Evolutionary conservation across 2,113 vertebrate species (phyloP).

Genomic region (Pteropus alecto): DNA sequence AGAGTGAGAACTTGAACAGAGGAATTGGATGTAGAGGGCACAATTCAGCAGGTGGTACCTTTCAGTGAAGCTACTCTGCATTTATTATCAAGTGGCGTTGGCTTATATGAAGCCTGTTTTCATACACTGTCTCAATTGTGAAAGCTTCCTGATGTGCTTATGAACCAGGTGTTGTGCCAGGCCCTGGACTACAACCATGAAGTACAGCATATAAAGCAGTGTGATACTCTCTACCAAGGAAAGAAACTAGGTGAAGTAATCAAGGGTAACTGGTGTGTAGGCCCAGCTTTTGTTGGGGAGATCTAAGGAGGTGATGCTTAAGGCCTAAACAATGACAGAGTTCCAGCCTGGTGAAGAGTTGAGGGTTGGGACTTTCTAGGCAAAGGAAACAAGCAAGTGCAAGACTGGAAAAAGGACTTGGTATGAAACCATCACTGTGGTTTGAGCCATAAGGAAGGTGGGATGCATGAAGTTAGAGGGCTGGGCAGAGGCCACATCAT

Average conservation of each 20-base stretch:
- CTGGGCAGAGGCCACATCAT: not conserved
- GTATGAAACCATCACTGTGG: not conserved
- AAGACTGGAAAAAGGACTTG: not conserved
- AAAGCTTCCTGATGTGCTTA: not conserved
- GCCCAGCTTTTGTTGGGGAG: not conserved
- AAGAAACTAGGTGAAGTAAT: not conserved
- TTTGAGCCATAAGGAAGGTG: not conserved
- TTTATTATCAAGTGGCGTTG: not conserved
- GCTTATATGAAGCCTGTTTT: not conserved
- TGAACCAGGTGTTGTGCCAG: not conserved
- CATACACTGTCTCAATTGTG: not conserved
- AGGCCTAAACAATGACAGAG: not conserved
- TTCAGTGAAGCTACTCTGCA: not conserved
- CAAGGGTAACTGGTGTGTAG: not conserved
- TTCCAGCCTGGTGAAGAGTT: not conserved
- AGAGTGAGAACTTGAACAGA: not conserved
- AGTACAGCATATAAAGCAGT: not conserved
- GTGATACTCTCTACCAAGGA: not conserved
- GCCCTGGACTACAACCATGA: not conserved
- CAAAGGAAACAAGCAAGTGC: not conserved
- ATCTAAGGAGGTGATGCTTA: not conserved
- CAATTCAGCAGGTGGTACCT: not conserved
- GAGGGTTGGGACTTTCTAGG: not conserved
- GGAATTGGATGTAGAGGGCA: not conserved
- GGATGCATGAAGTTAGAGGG: not conserved